Evolutionary conservation across 2,888 invertebrate species (phyloP).

Genomic region (Drosophila mimetica): DNA sequence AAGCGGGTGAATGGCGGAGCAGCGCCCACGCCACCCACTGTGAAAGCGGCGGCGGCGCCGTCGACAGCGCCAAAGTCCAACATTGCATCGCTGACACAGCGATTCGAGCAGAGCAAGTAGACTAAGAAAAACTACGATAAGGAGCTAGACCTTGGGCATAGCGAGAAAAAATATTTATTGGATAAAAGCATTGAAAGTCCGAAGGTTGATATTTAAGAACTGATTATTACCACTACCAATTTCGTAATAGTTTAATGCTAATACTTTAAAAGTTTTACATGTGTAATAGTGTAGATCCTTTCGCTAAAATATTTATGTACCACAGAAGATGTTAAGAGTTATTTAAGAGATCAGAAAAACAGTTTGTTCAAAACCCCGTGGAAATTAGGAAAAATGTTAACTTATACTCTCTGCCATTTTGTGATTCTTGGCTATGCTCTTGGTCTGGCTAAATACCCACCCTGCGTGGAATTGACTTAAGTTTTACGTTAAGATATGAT

Average conservation of each 20-base stretch:
- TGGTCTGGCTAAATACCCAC: conserved; percentile 7
- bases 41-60: conserved; percentile 54
- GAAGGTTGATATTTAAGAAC: neutral
- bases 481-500: conserved; percentile 58
- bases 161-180: conserved; percentile 11
- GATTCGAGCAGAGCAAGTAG: conserved; percentile 75
- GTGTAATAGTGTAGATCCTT: neutral
- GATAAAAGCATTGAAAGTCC: neutral
- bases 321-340: neutral
- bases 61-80: conserved; percentile 52
- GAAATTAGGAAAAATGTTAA: neutral
- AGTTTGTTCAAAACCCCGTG: neutral
- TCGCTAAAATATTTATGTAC: neutral
- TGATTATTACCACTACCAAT: neutral
- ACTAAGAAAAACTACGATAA: conserved; percentile 17
- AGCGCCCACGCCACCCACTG: conserved; percentile 74
- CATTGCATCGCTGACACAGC: conserved; percentile 79
- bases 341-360: neutral
- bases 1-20: conserved; percentile 55
- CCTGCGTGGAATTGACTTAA: conserved; percentile 37
- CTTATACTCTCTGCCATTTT: conserved; percentile 6
- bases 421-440: conserved; percentile 20
- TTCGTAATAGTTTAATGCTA: neutral
- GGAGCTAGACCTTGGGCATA: conserved; percentile 16
- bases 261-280: neutral